Evolutionary conservation across 1,140 invertebrate species (phyloP).

Genomic region (Agrypnia vestita): DNA sequence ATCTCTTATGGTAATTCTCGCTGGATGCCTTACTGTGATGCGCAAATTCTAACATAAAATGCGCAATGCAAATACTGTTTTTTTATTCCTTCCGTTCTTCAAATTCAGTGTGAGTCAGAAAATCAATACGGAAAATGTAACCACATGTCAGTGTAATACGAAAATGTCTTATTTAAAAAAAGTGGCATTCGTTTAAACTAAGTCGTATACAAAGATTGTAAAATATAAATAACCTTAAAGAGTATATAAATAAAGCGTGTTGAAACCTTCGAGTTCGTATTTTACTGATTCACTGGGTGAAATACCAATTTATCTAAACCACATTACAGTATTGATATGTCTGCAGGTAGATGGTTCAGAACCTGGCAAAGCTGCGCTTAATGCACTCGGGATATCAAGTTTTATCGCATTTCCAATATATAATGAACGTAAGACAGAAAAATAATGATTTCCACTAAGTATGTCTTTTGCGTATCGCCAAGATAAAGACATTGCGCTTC

Average conservation of each 20-base stretch:
- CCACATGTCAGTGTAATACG: neutral
- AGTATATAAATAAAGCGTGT: slow-evolving; percentile 20
- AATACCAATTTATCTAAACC: neutral
- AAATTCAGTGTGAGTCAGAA: neutral
- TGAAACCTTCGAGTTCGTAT: neutral
- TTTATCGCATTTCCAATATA: no score
- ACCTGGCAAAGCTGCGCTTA: no score
- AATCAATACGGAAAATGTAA: neutral
- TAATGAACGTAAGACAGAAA: no score
- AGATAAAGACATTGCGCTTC: no score
- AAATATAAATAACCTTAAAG: slow-evolving; percentile 34
- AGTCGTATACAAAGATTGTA: slow-evolving; percentile 37
- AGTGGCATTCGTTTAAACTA: slow-evolving; percentile 26
- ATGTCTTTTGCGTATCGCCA: no score
- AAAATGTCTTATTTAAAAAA: neutral
- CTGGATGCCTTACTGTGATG: neutral
- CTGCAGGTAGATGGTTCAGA: neutral
- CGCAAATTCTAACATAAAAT: slow-evolving; percentile 2
- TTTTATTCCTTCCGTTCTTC: neutral
- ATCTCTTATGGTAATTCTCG: neutral
- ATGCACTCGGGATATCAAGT: no score
- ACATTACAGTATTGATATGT: slow-evolving; percentile 34
- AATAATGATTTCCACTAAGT: no score
- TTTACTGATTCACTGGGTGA: neutral
- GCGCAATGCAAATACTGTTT: neutral